These are phyloP conservation scores for Hypocryptadius cinnamomeus DNA, from an alignment of 2,113 vertebrate species.

Conservation along the genomic window DNA sequence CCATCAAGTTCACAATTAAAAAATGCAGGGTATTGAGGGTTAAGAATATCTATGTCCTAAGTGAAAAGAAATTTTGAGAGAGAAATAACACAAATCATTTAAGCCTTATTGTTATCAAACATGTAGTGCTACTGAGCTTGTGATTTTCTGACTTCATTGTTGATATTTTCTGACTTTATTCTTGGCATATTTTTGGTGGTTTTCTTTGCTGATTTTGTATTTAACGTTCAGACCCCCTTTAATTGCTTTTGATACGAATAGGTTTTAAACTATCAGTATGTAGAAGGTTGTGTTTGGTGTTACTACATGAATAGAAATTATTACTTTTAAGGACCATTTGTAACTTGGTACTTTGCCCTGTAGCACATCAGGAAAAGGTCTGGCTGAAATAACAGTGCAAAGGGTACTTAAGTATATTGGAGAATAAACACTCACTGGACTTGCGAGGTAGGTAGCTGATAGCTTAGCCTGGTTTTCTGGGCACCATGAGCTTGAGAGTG, in stretches of 20 bases:
- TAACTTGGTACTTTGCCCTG: background rate
- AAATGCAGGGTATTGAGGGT: background rate
- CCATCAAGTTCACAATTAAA: background rate
- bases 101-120: background rate
- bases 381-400: background rate
- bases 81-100: background rate
- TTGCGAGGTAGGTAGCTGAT: background rate
- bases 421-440: background rate
- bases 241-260: background rate
- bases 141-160: background rate
- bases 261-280: background rate
- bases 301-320: background rate
- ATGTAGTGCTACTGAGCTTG: background rate
- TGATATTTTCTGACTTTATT: background rate
- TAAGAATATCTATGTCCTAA: background rate
- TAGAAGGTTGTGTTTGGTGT: background rate
- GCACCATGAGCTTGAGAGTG: background rate
- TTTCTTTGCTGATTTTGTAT: background rate
- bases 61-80: background rate
- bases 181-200: background rate
- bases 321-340: background rate
- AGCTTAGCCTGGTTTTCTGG: background rate
- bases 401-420: background rate
- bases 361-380: background rate
- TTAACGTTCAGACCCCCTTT: background rate